Evolutionary conservation across 1,140 invertebrate genomes (phyloP), one percentile per base, ranked within the genome.

Genomic region (Papilio glaucus): DNA sequence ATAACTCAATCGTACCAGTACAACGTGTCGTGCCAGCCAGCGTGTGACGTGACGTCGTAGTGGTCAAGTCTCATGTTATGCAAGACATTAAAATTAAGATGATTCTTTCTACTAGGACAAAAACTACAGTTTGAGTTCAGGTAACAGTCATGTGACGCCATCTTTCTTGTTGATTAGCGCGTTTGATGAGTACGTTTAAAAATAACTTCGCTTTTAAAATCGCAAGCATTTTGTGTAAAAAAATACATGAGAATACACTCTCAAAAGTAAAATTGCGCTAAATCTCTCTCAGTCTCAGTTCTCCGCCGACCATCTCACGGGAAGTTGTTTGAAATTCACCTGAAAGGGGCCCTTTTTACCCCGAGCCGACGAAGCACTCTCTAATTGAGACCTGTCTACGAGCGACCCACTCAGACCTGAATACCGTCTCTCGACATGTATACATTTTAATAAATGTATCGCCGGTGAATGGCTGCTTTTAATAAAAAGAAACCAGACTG

Each of bases 381-480:
- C 80, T 91, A 90, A 90, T 91, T 90, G 88, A 89, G 87, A 87
- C 85, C 74, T 80, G 84, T 86, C 84, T 86, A 80, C 75, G 60
- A 84, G 73, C 86, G 80, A 85, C 85, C 87, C 87, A 88, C 89
- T 92, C 90, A 87, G 84, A 82, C 76, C 21, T 85, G 83, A 83
- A 85, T 85, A 80, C 76, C 76, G 79, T 83, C 83, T 74, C 72
- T 79, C 82, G 79, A 79, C 80, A 82, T 82, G 81, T 85, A 83
- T 80, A 86, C 86, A 81, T 85, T 90, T 90, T 90, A 89, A 90
- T 90, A 92, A 92, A 92, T 90, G 90, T 92, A 92, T 90, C 87
- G 84, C 67, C 77, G 39, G 81, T 92, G 90, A 92, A 92, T 90
- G 79, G 87, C 38, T 82, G 80, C 82, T 90, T 90, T 91, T 88